Base-by-base conservation (phyloP, 2,113 vertebrate genomes). In the Pelmatolapia mariae region DNA sequence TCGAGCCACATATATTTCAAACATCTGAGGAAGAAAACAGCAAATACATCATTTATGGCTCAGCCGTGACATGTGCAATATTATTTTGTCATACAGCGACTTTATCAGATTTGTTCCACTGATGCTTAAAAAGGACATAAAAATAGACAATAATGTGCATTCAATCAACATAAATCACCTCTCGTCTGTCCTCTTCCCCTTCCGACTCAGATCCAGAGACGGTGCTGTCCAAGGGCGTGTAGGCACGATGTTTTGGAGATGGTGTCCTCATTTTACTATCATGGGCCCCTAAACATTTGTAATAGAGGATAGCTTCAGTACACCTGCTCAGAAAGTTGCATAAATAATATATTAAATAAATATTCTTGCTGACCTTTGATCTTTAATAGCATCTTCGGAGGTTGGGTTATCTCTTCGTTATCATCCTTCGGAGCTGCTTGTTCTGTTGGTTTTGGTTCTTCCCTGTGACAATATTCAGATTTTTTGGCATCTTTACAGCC, bases 1-100 rank as follows among this genome's bases (percentile, higher is more conserved):
- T 4, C 98, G 97, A 83, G 97, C 98, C 95, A 99, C 97, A 4
- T 97, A 99, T 91, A 99, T 97, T 3, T 99, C 99, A 94, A 98
- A 99, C 63, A 96, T 98, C 99, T 99, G 94, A 45, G 54, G 47
- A 76, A 43, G 56, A 43, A 83, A 91, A 80, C 61, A 59, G 6
- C 1, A 78, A 40, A 52, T 1, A 71, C 2, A 38, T 31, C 56
- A 31, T 43, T 79, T 43, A 68, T 36, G 33, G 12, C 4, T 54
- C 7, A 18, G 7, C 22, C 5, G 3, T 11, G 40, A 29, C 3
- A 1, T 5, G 43, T 47, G 43, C 24, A 47, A 3, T 40, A 36
- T 24, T n/a, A 66, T n/a, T 71, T 57, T 66, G 7, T 78, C 11
- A 33, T 9, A 76, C 24, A 71, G 12, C 36, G 2, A 40, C 33